phyloP scores from a whole-genome alignment of 2,113 vertebrate genomes.

The Gadus macrocephalus region DNA sequence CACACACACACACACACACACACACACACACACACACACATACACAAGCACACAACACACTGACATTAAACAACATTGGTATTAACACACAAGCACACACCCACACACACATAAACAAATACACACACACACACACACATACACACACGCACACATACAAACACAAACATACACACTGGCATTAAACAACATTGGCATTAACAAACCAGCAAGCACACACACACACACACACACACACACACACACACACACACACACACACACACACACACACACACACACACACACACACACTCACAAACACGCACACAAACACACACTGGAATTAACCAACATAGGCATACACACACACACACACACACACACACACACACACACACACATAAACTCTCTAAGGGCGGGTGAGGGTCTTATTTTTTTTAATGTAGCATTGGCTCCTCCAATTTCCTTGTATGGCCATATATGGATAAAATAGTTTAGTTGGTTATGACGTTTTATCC shows the following conservation, averaged over 20 bases:
- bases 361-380: slow-evolving; percentile 12
- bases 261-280: slow-evolving; percentile 3
- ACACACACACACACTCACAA: too few relatives aligned
- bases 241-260: slow-evolving; percentile 24
- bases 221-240: slow-evolving; percentile 18
- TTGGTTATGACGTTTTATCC: too few relatives aligned
- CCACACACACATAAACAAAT: slow-evolving; percentile 9
- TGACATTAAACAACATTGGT: neutral
- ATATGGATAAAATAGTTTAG: too few relatives aligned
- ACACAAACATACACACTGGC: neutral
- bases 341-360: neutral
- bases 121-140: neutral
- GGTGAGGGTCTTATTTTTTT: too few relatives aligned
- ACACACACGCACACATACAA: too few relatives aligned
- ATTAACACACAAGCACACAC: slow-evolving; percentile 13
- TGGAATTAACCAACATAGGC: neutral
- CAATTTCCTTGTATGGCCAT: too few relatives aligned
- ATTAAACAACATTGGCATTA: too few relatives aligned
- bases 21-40: slow-evolving; percentile 10
- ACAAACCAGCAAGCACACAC: neutral
- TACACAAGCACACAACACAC: neutral
- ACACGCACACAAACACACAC: too few relatives aligned
- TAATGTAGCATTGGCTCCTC: too few relatives aligned
- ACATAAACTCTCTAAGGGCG: neutral
- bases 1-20: neutral